Base-by-base conservation (phyloP, 2,888 invertebrate species). In the Scaptomyza caliginosa region DNA sequence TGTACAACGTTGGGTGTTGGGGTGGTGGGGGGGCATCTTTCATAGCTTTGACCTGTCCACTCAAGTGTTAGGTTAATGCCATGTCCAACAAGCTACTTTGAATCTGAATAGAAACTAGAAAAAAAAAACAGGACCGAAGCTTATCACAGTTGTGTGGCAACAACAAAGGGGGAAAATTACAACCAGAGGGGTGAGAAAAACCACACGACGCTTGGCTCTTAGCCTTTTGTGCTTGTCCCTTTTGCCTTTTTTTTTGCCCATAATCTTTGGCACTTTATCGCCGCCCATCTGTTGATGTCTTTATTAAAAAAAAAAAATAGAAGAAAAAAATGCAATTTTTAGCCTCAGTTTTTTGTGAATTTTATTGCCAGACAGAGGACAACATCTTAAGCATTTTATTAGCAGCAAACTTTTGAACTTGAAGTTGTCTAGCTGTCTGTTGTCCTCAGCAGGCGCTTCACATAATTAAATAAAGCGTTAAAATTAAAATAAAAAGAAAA, bases 191-290 rank as follows among this genome's bases (percentile, higher is more conserved):
- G 74, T 67, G 77, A 67, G 40, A 67, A 56, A 57, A 71, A 46
- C 67, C 77, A 77, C 77, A 76, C 77, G 70, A 66, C 60, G 70
- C 71, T 56, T 59, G 57, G 60, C 30, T 55, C n/a, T n/a, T n/a
- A n/a, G 73, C 60, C 70, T 56, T 72, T 69, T 71, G 64, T 72
- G 19, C 24, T 28, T 43, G 67, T 65, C 46, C 57, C 36, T 45
- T 34, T 45, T 30, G 59, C 54, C 69, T 66, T 67, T 74, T 71
- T 66, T 66, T 67, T 74, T 71, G 75, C 75, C 75, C 87, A 89
- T 89, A 89, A 89, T 89, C 89, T 89, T 85, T 76, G 77, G 81
- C 86, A 89, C 89, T 89, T 89, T 81, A 89, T 89, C 89, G 82
- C 77, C 74, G 77, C 80, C 76, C 79, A 86, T 78, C 88, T 80